Percentiles rank a stretch among this genome's conserved stretches.
phyloP scores from a whole-genome alignment of 1,140 invertebrate genomes.

The Macrobrachium rosenbergii region DNA sequence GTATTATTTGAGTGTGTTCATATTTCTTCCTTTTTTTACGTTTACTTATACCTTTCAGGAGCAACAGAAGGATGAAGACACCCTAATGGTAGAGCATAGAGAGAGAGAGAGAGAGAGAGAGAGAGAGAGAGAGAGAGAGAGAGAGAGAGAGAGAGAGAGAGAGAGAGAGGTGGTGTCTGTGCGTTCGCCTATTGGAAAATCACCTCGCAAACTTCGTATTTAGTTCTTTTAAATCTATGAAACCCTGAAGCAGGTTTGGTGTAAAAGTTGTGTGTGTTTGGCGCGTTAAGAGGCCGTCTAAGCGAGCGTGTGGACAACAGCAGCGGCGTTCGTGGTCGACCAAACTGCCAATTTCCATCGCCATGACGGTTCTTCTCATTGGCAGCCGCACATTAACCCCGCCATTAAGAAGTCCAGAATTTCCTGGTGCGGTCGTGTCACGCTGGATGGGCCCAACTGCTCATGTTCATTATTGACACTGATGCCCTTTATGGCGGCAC shows the following conservation, averaged over 20 bases:
- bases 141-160: slow-evolving; percentile 2
- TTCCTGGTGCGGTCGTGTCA: slow-evolving; percentile 61
- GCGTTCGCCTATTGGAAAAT: slow-evolving; percentile 52
- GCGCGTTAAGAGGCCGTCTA: slow-evolving; percentile 47
- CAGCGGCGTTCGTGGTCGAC: slow-evolving; percentile 46
- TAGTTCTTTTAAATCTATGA: slow-evolving; percentile 61
- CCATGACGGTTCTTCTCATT: slow-evolving; percentile 62
- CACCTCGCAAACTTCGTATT: slow-evolving; percentile 59
- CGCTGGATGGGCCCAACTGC: slow-evolving; percentile 58
- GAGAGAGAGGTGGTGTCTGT: no score
- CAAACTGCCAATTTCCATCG: slow-evolving; percentile 62
- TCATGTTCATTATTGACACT: slow-evolving; percentile 63
- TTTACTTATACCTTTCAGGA: no score
- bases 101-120: not conserved
- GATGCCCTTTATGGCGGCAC: slow-evolving; percentile 58
- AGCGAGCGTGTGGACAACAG: slow-evolving; percentile 59
- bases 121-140: not conserved
- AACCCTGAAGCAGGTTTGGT: slow-evolving; percentile 56
- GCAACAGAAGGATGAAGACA: no score
- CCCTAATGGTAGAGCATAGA: not conserved
- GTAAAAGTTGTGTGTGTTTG: slow-evolving; percentile 60
- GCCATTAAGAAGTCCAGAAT: slow-evolving; percentile 63
- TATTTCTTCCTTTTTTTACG: no score
- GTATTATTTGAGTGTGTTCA: no score
- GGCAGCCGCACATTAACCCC: slow-evolving; percentile 60